Evolutionary conservation across 2,888 invertebrate genomes (phyloP).

Genomic region (Catotricha subobsoleta): DNA sequence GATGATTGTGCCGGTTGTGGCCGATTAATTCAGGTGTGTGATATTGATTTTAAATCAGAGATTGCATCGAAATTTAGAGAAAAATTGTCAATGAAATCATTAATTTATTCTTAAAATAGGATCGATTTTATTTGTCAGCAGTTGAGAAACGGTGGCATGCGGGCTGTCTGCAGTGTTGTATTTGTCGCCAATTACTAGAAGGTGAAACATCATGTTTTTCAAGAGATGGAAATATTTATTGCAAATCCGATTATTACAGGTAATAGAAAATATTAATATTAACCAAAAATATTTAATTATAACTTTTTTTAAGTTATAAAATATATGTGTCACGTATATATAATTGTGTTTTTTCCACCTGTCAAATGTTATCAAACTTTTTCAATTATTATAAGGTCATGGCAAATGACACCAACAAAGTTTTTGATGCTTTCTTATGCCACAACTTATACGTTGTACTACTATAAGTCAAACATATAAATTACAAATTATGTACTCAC

Average conservation of each 20-base stretch:
- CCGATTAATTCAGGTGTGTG: constrained; percentile 52
- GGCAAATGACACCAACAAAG: no score
- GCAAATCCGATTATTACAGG: constrained; percentile 94
- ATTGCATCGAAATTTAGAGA: neutral
- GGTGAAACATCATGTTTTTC: constrained; percentile 85
- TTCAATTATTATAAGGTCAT: no score
- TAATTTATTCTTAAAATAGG: constrained; percentile 26
- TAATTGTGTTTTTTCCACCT: no score
- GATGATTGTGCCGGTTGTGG: constrained; percentile 74
- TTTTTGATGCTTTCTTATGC: no score
- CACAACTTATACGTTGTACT: no score
- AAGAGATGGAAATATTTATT: constrained; percentile 82
- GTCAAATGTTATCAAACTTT: no score
- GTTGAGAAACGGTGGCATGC: constrained; percentile 89
- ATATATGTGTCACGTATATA: no score
- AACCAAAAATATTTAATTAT: constrained; percentile 6
- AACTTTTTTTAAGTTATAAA: no score
- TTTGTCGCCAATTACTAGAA: constrained; percentile 77
- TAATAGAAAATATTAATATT: constrained; percentile 44
- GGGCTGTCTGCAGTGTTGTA: constrained; percentile 75
- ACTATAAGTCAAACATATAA: no score
- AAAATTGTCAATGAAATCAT: neutral
- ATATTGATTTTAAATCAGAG: neutral
- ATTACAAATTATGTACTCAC: no score
- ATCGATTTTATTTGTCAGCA: constrained; percentile 80